These are phyloP conservation scores for Aphelocoma californica DNA, from an alignment of 2,797 vertebrate genomes.

Conservation along the genomic window DNA sequence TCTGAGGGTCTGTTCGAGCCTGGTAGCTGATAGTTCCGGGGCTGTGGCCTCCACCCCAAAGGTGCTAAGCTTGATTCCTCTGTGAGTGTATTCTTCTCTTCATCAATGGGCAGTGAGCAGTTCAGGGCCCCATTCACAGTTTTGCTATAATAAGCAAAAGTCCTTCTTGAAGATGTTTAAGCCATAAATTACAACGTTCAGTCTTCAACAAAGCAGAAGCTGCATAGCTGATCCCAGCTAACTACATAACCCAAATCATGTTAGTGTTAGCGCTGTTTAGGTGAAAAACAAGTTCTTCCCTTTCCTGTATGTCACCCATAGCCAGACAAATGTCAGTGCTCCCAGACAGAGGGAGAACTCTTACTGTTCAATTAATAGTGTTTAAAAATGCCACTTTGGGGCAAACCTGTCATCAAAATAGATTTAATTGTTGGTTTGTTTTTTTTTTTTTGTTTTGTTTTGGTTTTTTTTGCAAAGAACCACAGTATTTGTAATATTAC, in stretches of 20 bases:
- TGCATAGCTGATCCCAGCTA: background rate
- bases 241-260: background rate
- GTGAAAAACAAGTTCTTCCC: background rate
- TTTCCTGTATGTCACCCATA: background rate
- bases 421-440: too few species aligned
- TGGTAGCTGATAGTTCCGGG: background rate
- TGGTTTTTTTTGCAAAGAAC: background rate
- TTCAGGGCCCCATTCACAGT: background rate
- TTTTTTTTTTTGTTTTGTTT: background rate
- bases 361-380: background rate
- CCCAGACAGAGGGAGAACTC: background rate
- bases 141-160: background rate
- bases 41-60: background rate
- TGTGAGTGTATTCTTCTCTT: background rate
- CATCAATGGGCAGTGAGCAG: background rate
- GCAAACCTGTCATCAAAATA: background rate
- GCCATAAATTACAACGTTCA: background rate
- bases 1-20: fast-evolving
- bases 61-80: background rate
- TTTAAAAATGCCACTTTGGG: background rate
- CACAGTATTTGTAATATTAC: background rate
- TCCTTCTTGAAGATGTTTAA: background rate
- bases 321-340: fast-evolving
- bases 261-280: background rate
- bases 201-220: background rate